phyloP scores from a whole-genome alignment of 2,113 vertebrate species.

The Piaya cayana region DNA sequence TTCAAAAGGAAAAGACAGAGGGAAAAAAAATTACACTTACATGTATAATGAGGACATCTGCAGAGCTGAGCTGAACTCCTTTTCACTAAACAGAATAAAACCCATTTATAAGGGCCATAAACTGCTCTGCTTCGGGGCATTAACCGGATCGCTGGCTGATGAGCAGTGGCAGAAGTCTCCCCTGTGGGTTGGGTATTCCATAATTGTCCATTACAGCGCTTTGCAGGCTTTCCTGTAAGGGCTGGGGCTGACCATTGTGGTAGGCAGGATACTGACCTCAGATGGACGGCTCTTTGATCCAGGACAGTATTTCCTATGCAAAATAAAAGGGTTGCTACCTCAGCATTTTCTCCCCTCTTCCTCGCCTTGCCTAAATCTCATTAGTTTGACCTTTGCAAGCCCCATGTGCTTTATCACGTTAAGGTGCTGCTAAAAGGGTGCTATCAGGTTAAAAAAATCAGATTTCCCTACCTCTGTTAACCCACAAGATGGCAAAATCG shows the following conservation, averaged over 20 bases:
- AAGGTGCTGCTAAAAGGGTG: background rate
- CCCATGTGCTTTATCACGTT: background rate
- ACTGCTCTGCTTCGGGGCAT: background rate
- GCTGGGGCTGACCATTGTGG: conserved; percentile 7
- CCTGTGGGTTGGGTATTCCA: background rate
- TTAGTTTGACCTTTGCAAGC: background rate
- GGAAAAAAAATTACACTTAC: background rate
- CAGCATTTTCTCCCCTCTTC: background rate
- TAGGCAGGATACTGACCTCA: conserved; percentile 40
- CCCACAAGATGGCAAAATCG: rapidly evolving
- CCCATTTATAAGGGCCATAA: conserved; percentile 63
- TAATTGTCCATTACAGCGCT: conserved; percentile 21
- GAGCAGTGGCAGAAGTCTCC: conserved; percentile 29
- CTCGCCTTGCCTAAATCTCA: background rate
- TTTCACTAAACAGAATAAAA: conserved; percentile 28
- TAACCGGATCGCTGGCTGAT: background rate
- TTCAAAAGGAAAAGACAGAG: background rate
- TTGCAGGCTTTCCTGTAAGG: background rate
- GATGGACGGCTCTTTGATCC: conserved; percentile 37
- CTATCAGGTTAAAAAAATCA: background rate
- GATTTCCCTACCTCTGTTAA: background rate
- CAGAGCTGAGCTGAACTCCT: conserved; percentile 11
- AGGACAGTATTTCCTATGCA: background rate
- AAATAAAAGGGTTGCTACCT: background rate
- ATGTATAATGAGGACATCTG: conserved; percentile 38